phyloP scores from a whole-genome alignment of 2,888 invertebrate species.

The Amblyteles armatorius region DNA sequence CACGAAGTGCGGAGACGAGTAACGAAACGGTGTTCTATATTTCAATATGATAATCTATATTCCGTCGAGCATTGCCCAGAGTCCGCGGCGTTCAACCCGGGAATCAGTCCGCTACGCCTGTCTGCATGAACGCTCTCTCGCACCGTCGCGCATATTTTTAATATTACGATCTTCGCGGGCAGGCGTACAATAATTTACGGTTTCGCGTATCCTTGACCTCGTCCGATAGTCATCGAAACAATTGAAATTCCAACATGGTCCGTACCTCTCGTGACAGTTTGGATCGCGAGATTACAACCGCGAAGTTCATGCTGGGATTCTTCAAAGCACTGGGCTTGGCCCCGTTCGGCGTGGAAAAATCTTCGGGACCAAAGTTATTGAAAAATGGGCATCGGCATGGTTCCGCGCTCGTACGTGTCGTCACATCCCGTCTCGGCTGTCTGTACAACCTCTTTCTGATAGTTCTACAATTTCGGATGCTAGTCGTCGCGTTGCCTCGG shows the following conservation, averaged over 20 bases:
- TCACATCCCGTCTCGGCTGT: slow-evolving; percentile 26
- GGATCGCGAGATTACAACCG: not conserved
- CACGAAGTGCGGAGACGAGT: not conserved
- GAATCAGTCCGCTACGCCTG: too few relatives aligned
- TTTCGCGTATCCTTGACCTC: too few relatives aligned
- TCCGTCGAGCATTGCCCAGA: too few relatives aligned
- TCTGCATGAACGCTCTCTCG: too few relatives aligned
- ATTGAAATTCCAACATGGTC: not conserved
- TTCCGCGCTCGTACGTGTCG: not conserved
- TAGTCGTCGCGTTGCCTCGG: not conserved
- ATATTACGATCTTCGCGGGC: too few relatives aligned
- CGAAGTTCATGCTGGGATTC: not conserved
- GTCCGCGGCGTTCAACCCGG: too few relatives aligned
- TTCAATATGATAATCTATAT: too few relatives aligned
- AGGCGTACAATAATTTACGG: too few relatives aligned
- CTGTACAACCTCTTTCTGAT: slow-evolving; percentile 15
- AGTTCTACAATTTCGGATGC: not conserved
- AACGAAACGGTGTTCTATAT: not conserved
- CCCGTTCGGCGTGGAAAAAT: slow-evolving; percentile 5
- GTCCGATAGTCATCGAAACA: not conserved
- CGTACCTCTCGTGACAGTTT: not conserved
- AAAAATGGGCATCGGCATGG: not conserved
- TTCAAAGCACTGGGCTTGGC: slow-evolving; percentile 22
- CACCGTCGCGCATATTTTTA: not conserved
- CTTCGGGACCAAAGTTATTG: not conserved